These are phyloP conservation scores for Adineta ricciae DNA, from an alignment of 2,888 invertebrate species.

Conservation along the genomic window DNA sequence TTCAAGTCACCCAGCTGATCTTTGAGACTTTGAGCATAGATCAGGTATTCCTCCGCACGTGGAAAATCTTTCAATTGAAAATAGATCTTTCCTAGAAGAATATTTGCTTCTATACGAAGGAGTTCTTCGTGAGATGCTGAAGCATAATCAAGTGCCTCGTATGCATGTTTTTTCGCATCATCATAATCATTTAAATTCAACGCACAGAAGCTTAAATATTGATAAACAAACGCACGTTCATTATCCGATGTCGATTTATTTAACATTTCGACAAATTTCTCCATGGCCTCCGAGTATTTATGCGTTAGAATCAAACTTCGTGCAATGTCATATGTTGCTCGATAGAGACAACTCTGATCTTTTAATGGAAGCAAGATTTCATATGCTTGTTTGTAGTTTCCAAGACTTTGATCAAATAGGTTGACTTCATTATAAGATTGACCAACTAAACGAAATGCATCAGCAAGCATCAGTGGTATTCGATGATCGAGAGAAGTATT, in stretches of 20 bases:
- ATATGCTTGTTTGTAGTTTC: not conserved
- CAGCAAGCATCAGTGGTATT: not conserved
- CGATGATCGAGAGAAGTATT: not conserved
- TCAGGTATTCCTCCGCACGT: not conserved
- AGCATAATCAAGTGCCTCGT: not conserved
- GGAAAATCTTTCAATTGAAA: conserved; percentile 2
- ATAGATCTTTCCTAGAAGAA: conserved; percentile 10
- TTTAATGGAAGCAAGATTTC: not conserved
- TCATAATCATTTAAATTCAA: not conserved
- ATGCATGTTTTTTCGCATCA: not conserved
- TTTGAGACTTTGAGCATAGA: conserved; percentile 9
- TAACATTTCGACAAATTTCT: not conserved
- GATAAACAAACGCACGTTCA: conserved; percentile 1
- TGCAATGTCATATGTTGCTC: not conserved
- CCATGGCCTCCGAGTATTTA: not conserved
- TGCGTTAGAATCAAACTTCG: not conserved
- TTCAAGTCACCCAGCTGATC: conserved; percentile 13
- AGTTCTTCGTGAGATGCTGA: not conserved
- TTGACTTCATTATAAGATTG: not conserved
- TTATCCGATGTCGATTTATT: not conserved
- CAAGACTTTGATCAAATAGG: conserved; percentile 4
- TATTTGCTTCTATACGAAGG: not conserved
- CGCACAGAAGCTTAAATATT: not conserved
- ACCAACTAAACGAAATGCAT: not conserved
- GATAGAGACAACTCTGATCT: not conserved